Evolutionary conservation across 1,140 invertebrate species (phyloP).

Genomic region (Armadillidium nasatum): DNA sequence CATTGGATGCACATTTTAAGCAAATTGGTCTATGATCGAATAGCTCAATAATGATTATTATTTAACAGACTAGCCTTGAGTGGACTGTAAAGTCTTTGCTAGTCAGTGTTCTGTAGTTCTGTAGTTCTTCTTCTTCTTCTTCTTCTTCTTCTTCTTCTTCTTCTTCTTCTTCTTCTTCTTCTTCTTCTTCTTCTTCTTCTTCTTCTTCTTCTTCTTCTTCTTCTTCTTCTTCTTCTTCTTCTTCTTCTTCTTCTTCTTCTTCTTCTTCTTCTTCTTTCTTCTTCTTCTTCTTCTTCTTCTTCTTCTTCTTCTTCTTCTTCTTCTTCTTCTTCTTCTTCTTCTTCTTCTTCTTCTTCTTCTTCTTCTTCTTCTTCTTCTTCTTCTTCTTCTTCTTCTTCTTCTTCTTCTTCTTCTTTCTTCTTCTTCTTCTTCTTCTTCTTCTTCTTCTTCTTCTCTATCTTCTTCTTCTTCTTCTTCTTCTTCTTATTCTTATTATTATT

Average conservation of each 20-base stretch:
- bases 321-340: conserved; percentile 9
- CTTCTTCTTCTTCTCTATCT: too few species aligned
- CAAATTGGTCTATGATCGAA: too few species aligned
- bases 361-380: conserved; percentile 9
- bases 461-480: too few species aligned
- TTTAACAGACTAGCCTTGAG: too few species aligned
- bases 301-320: conserved; percentile 9
- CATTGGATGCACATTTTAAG: too few species aligned
- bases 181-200: conserved; percentile 9
- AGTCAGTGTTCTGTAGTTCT: too few species aligned
- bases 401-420: conserved; percentile 9
- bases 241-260: conserved; percentile 9
- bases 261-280: conserved; percentile 9
- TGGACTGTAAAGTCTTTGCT: too few species aligned
- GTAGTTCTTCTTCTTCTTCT: too few species aligned
- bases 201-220: conserved; percentile 9
- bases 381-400: conserved; percentile 9
- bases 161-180: conserved; percentile 9
- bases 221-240: conserved; percentile 9
- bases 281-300: conserved; percentile 9
- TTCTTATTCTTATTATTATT: too few species aligned
- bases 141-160: conserved; percentile 9
- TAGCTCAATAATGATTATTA: too few species aligned
- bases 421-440: conserved; percentile 9
- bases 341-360: not conserved